phyloP scores from a whole-genome alignment of 2,888 invertebrate species.

The Dryocosmus kuriphilus region DNA sequence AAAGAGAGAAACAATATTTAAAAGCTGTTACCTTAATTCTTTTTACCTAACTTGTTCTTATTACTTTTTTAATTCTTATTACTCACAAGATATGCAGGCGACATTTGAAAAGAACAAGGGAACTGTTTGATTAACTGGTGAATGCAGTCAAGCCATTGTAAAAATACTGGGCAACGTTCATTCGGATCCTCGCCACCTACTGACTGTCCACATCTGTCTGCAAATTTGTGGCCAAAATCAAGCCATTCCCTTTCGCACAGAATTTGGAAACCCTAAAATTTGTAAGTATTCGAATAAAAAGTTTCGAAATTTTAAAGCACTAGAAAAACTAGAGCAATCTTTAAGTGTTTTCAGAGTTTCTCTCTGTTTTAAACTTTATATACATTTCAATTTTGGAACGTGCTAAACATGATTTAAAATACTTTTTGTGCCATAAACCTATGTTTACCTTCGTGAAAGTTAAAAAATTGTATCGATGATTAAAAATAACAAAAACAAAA shows the following conservation, averaged over 20 bases:
- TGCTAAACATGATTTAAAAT: no score
- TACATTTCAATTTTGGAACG: no score
- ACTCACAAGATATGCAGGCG: slow-evolving; percentile 92
- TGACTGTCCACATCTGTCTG: slow-evolving; percentile 93
- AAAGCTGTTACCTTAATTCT: background rate
- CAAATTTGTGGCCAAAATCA: slow-evolving; percentile 98
- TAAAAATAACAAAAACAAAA: no score
- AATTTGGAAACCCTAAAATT: slow-evolving; percentile 91
- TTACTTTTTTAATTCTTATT: slow-evolving; percentile 1
- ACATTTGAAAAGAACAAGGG: slow-evolving; percentile 97
- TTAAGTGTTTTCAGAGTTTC: no score
- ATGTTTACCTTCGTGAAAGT: no score
- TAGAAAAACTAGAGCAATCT: background rate
- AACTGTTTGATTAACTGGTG: slow-evolving; percentile 94
- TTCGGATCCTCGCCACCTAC: slow-evolving; percentile 92
- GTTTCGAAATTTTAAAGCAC: background rate
- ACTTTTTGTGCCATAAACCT: no score
- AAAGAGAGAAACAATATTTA: slow-evolving; percentile 59
- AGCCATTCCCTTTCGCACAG: slow-evolving; percentile 98
- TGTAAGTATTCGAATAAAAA: background rate
- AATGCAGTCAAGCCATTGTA: slow-evolving; percentile 98
- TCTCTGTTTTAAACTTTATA: no score
- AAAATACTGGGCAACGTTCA: slow-evolving; percentile 97
- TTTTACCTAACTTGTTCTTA: background rate
- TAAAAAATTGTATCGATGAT: background rate